phyloP scores from a whole-genome alignment of 2,797 vertebrate species.

The Myripristis jacobus region DNA sequence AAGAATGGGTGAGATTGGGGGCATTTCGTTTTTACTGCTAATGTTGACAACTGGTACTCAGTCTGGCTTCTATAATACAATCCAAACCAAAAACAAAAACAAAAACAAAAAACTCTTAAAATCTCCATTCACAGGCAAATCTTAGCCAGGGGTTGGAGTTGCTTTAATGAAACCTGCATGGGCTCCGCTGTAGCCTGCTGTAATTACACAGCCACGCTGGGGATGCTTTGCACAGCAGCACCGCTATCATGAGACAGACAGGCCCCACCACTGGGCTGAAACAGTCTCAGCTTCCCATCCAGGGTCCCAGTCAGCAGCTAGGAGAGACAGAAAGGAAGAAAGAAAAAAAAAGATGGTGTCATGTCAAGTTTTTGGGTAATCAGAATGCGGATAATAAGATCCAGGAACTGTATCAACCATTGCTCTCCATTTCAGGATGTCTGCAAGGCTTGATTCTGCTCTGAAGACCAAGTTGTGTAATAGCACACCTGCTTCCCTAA shows the following conservation, averaged over 20 bases:
- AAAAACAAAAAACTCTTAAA: slow-evolving; percentile 27
- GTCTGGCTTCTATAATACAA: not conserved
- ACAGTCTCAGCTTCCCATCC: slow-evolving; percentile 89
- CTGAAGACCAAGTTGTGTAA: slow-evolving; percentile 41
- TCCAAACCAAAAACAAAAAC: slow-evolving; percentile 34
- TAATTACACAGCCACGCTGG: slow-evolving; percentile 53
- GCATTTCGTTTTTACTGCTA: too few species aligned
- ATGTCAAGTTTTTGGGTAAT: slow-evolving; percentile 22
- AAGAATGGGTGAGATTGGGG: slow-evolving; percentile 4
- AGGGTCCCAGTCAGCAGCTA: slow-evolving; percentile 90
- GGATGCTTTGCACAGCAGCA: slow-evolving; percentile 47
- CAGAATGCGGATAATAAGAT: slow-evolving; percentile 29
- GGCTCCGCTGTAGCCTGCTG: slow-evolving; percentile 48
- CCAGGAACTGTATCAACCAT: slow-evolving; percentile 43
- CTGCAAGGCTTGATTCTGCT: slow-evolving; percentile 12
- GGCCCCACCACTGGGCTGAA: slow-evolving; percentile 71
- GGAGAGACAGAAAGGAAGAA: slow-evolving; percentile 35
- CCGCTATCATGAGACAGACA: slow-evolving; percentile 57
- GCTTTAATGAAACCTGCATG: slow-evolving; percentile 60
- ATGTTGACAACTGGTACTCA: too few species aligned
- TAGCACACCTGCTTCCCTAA: slow-evolving; percentile 31
- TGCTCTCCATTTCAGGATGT: slow-evolving; percentile 19
- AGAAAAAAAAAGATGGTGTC: slow-evolving; percentile 42
- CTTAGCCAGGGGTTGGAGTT: slow-evolving; percentile 36
- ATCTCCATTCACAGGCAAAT: slow-evolving; percentile 37